Percentiles rank a stretch among this genome's conserved stretches.
phyloP scores from a whole-genome alignment of 2,113 vertebrate genomes.

The Tachysurus vachellii region DNA sequence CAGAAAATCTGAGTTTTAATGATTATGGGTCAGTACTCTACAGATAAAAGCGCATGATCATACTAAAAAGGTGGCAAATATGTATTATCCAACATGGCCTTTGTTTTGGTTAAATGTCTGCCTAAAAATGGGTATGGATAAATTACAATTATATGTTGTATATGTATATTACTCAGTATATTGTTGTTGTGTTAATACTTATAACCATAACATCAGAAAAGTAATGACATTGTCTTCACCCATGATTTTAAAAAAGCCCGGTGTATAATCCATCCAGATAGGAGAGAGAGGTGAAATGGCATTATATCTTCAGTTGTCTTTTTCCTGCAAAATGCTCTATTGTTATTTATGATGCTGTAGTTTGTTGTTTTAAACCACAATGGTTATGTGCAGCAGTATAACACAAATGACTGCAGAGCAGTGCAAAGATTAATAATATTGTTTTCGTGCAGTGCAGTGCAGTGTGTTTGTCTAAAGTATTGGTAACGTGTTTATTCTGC shows the following conservation, averaged over 20 bases:
- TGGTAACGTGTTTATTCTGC: constrained; percentile 2
- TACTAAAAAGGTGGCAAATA: neutral
- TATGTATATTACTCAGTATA: neutral
- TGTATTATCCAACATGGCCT: neutral
- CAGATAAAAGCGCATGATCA: neutral
- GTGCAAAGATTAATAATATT: neutral
- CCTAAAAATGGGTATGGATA: neutral
- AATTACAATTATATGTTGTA: neutral
- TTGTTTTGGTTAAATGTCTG: neutral
- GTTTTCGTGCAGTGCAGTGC: neutral
- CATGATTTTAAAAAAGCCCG: neutral
- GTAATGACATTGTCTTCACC: neutral
- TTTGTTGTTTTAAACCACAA: neutral
- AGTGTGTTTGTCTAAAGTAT: neutral
- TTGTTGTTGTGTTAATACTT: neutral
- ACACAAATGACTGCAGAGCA: neutral
- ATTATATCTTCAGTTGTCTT: neutral
- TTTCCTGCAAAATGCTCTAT: neutral
- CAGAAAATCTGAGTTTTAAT: neutral
- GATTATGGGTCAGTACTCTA: neutral
- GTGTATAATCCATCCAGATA: neutral
- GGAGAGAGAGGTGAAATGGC: neutral
- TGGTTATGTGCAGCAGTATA: neutral
- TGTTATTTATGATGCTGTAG: neutral
- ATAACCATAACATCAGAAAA: neutral